A percentile compares a stretch with the other conserved stretches of the same genome.
These are phyloP conservation scores for fruit fly (Drosophila melanogaster) DNA, from an alignment of 1,140 invertebrate genomes.

Conservation along the genomic window Release_6_plus_ISO1_MT NT_033779.5:10757001-10757500, in stretches of 20 bases:
- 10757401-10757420: slow-evolving; percentile 67
- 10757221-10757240: slow-evolving; percentile 19
- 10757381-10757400: slow-evolving; percentile 1
- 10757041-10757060: slow-evolving; percentile 64
- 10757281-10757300: background rate
- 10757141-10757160: background rate
- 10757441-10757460: slow-evolving; percentile 48
- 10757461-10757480: slow-evolving; percentile 68
- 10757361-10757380: slow-evolving; percentile 39
- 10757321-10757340: background rate
- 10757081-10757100: slow-evolving; percentile 58
- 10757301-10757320: slow-evolving; percentile 26
- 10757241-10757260: slow-evolving; percentile 52
- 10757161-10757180: slow-evolving; percentile 5
- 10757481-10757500: slow-evolving; percentile 71
- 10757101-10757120: slow-evolving; percentile 45
- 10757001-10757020: slow-evolving; percentile 2
- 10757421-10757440: slow-evolving; percentile 61
- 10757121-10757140: slow-evolving; percentile 3
- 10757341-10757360: slow-evolving; percentile 15
- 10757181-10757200: slow-evolving; percentile 30
- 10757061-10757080: slow-evolving; percentile 60
- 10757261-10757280: background rate
- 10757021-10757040: slow-evolving; percentile 41
- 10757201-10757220: slow-evolving; percentile 21